A percentile compares a stretch with the other conserved stretches of the same genome.
Conservation (phyloP, 2,888 invertebrate species). For the Anaspis maculata region DNA sequence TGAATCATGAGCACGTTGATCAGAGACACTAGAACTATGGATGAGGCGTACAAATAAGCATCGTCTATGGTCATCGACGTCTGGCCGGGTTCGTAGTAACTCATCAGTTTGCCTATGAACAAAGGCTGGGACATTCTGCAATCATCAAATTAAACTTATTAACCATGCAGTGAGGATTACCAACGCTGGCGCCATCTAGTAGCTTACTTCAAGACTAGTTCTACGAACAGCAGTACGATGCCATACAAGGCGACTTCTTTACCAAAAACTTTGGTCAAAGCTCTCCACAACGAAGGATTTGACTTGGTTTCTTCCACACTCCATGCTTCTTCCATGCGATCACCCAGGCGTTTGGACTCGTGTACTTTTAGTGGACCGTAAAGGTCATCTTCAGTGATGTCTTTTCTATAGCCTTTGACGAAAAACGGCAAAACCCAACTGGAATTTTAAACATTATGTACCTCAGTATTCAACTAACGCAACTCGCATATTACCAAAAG, state of each 20-base stretch:
- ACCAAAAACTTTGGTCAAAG: conserved; percentile 29
- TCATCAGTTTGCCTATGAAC: conserved; percentile 38
- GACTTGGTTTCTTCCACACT: conserved; percentile 24
- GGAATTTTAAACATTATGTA: too few relatives aligned
- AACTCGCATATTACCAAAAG: conserved; percentile 30
- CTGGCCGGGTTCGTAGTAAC: conserved; percentile 49
- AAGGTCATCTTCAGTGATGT: conserved; percentile 45
- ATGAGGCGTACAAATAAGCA: conserved; percentile 60
- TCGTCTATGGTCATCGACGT: conserved; percentile 39
- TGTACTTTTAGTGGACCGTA: conserved; percentile 44
- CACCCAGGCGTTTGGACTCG: conserved; percentile 40
- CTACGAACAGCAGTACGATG: conserved; percentile 23
- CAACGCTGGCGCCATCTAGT: too few relatives aligned
- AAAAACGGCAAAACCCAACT: conserved; percentile 48
- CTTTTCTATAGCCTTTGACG: conserved; percentile 42
- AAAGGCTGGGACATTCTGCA: conserved; percentile 24
- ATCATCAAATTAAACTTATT: too few relatives aligned
- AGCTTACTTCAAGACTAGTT: conserved; percentile 28
- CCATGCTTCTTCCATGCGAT: conserved; percentile 38
- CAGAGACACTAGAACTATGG: conserved; percentile 45
- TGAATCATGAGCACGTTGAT: conserved; percentile 58
- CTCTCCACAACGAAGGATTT: conserved; percentile 25
- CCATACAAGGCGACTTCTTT: conserved; percentile 26
- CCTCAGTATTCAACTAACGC: too few relatives aligned
- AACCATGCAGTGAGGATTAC: too few relatives aligned